Base-by-base conservation (phyloP, 2,797 vertebrate species). In the Novumbra hubbsi region DNA sequence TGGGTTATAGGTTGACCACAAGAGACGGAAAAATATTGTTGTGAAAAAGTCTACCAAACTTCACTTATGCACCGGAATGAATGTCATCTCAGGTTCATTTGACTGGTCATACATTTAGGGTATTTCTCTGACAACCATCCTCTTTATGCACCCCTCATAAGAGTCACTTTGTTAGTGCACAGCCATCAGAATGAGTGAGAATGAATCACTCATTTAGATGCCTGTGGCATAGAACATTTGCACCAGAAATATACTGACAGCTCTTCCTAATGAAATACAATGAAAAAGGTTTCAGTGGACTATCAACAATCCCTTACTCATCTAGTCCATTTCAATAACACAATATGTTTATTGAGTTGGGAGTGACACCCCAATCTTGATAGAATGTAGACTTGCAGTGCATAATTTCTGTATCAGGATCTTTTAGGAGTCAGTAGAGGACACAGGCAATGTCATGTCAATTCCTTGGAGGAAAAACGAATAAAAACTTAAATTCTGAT, bases 121-220 rank as follows among this genome's bases (percentile, higher is more conserved):
- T 72, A 49, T 76, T 11, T n/a, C 28, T 45, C 66, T 66, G 71
- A 79, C 77, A 78, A 34, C 55, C 1, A 3, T 57, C 24, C 38
- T 82, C 72, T 72, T 76, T 78, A 68, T 85, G 52, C 78, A 4
- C 24, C 34, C 73, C 17, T 75, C 65, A 73, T 69, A 74, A 82
- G 75, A 55, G 69, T 75, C 49, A 77, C 78, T 78, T 73, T 83
- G 79, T 78, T 57, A 73, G 67, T 76, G 70, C 65, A 14, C 38
- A 62, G 32, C 74, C 70, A 74, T 78, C 63, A 41, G 65, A 70
- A 67, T 45, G 38, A n/a, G 27, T 24, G 48, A 45, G 65, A 19
- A 65, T 81, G 73, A 88, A 76, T 84, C 80, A 78, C 73, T 73
- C 63, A 21, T 79, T 76, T 78, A 68, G 67, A 45, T 3, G 28